phyloP scores from a whole-genome alignment of 2,113 vertebrate species.

The Hassar affinis region DNA sequence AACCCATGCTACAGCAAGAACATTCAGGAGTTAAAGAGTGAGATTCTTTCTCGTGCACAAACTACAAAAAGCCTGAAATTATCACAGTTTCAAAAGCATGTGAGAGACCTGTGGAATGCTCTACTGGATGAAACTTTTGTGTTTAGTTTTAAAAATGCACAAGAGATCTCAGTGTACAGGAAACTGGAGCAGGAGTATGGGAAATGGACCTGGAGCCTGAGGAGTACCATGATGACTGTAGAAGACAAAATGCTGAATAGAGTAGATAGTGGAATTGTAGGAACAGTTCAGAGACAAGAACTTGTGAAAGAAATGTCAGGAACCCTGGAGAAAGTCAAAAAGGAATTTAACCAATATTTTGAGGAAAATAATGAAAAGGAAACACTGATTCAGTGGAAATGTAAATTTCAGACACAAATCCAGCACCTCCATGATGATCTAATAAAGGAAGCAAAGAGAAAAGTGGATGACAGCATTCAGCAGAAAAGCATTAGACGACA shows the following conservation, averaged over 20 bases:
- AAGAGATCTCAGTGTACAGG: constrained; percentile 59
- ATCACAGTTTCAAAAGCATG: constrained; percentile 59
- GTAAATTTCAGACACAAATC: constrained; percentile 22
- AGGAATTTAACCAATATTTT: constrained; percentile 14
- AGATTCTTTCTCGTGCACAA: constrained; percentile 16
- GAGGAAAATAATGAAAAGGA: constrained; percentile 21
- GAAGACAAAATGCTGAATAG: constrained; percentile 59
- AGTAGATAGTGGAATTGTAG: constrained; percentile 25
- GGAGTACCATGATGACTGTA: constrained; percentile 56
- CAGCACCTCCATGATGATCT: constrained; percentile 26
- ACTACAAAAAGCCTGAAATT: constrained; percentile 43
- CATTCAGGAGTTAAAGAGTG: constrained; percentile 49
- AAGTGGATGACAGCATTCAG: constrained; percentile 10
- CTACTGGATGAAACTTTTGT: constrained; percentile 54
- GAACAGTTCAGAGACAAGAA: neutral
- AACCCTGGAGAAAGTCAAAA: neutral
- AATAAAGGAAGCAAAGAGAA: constrained; percentile 15
- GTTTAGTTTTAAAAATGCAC: constrained; percentile 70
- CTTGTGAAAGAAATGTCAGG: neutral
- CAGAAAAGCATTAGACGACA: neutral
- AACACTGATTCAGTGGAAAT: constrained; percentile 36
- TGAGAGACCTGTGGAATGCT: constrained; percentile 51
- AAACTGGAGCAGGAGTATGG: constrained; percentile 42
- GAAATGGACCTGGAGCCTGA: constrained; percentile 40
- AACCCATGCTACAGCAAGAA: constrained; percentile 55